Evolutionary conservation across 2,888 invertebrate species (phyloP).

Genomic region (Dione juno): DNA sequence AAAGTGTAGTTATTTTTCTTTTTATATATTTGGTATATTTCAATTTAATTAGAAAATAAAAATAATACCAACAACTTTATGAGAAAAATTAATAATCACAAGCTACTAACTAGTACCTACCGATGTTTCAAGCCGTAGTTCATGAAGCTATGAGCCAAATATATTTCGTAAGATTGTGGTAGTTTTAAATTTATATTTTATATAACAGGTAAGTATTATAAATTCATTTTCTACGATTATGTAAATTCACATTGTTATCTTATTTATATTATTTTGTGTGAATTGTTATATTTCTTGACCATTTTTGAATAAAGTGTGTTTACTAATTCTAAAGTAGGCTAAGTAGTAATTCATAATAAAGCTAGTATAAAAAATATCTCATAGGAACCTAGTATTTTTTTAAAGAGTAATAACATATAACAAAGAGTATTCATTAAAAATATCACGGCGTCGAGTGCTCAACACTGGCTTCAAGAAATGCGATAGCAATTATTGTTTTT

Average conservation of each 20-base stretch:
- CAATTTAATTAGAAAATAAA: neutral
- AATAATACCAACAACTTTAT: neutral
- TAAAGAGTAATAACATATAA: neutral
- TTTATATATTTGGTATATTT: neutral
- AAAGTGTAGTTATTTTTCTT: neutral
- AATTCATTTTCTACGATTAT: too few relatives aligned
- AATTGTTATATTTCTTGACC: neutral
- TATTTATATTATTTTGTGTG: neutral
- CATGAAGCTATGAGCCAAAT: neutral
- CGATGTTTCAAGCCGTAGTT: neutral
- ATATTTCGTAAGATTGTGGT: slow-evolving; percentile 1
- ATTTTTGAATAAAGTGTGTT: neutral
- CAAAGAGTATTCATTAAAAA: neutral
- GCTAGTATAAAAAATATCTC: neutral
- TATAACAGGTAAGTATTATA: too few relatives aligned
- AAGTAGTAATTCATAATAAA: neutral
- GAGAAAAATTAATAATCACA: neutral
- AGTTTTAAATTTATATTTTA: too few relatives aligned
- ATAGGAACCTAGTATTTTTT: neutral
- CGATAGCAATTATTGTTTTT: neutral
- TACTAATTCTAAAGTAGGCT: neutral
- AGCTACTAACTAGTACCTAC: neutral
- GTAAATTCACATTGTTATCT: too few relatives aligned
- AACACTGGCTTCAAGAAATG: neutral
- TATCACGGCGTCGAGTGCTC: neutral